Percentiles rank a stretch among this genome's conserved stretches.
Conservation (phyloP, 1,140 invertebrate genomes). For the Drosophila seguyi region DNA sequence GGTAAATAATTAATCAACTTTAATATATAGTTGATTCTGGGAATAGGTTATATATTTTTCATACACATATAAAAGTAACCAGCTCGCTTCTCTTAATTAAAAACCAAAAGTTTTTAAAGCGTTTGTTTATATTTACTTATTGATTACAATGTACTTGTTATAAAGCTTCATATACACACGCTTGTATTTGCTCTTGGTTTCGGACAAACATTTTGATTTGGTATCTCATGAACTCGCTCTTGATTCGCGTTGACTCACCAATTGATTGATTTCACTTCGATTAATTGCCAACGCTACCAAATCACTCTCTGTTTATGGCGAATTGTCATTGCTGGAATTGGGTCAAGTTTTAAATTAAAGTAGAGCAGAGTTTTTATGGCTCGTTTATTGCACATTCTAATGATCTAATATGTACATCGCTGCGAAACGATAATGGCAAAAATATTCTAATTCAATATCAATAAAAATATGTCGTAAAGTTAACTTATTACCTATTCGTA, state of each 20-base stretch:
- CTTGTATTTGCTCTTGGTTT: not conserved
- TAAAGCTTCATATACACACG: not conserved
- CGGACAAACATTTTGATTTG: not conserved
- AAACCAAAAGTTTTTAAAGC: not conserved
- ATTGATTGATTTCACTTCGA: constrained; percentile 6
- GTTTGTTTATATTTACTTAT: not conserved
- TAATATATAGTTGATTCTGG: not conserved
- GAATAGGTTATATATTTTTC: not conserved
- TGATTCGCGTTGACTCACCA: constrained; percentile 8
- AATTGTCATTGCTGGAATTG: constrained; percentile 9
- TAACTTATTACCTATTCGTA: no score
- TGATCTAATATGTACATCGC: no score
- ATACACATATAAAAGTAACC: not conserved
- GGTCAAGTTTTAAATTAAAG: constrained; percentile 29
- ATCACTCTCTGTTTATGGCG: constrained; percentile 13
- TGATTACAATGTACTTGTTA: not conserved
- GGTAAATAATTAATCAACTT: constrained; percentile 9
- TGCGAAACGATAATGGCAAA: not conserved
- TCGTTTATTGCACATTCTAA: not conserved
- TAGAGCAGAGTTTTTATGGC: not conserved
- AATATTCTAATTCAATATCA: not conserved
- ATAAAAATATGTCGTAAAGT: not conserved
- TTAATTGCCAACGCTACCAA: not conserved
- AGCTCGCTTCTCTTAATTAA: not conserved
- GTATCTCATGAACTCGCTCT: not conserved